Evolutionary conservation across 2,797 vertebrate genomes (phyloP), one percentile per base, ranked within the genome.

Genomic region (Podargus strigoides): DNA sequence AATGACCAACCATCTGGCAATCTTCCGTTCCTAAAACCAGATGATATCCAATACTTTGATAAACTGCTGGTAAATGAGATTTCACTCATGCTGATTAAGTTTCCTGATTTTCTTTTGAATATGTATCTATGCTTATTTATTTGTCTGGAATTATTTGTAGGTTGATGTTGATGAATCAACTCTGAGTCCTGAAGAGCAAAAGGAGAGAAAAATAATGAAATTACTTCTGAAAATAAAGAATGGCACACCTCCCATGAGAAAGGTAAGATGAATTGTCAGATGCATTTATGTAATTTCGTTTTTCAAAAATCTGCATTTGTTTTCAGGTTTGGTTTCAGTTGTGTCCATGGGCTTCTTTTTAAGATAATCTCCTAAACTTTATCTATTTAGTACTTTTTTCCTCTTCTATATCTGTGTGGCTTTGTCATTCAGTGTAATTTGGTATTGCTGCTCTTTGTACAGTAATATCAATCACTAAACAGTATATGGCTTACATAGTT

Each of bases 161-260:
- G 99, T 99, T 94, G 99, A 99, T 97, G 99, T 99, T 87, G 99
- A 99, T 82, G 99, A 99, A 95, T 99, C 99, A 30, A 99, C 99
- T 7, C 98, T 99, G 93, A 99, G 99, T 96, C 99, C 99, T 2
- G 99, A 99, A 96, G 99, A 99, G 70, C 99, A 99, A 95, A 99
- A 99, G 84, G 99, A 99, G 91, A 98, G 99, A 94, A 99, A 99
- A 98, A 99, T 99, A 95, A 99, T 99, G 99, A 99, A 99, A 92
- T 97, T 99, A 72, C 98, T 99, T 91, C 97, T 99, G 95, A 99
- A 99, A 98, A 99, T 99, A 85, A 99, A 99, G 97, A 99, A 99
- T 68, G 99, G 99, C 91, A 99, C 99, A 6, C 99, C 99, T 68
- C 99, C 99, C 67, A 99, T 99, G 99, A 99, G 99, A 81, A 99